Evolutionary conservation across 2,113 vertebrate species (phyloP), one percentile per base, ranked within the genome.

Genomic region (Xiphias gladius): DNA sequence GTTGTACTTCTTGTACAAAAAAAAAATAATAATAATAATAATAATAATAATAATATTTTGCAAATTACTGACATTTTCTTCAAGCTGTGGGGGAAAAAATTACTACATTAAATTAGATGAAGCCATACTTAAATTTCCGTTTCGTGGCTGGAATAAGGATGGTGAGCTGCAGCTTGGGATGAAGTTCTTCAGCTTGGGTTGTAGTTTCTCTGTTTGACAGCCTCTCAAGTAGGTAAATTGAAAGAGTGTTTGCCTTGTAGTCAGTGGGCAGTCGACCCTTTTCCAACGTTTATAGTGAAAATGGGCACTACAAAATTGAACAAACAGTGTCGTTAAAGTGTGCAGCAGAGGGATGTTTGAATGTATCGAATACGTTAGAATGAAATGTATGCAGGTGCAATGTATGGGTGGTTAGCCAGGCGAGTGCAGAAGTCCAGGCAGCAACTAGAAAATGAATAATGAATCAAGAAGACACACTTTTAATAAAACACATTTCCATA

Each of bases 381-480:
- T 80, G 67, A 89, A 91, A 83, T 68, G 48, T 62, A 63, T 65
- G 67, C 70, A 43, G 61, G 52, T 75, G 63, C 28, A 55, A 17
- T 13, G 14, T 72, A 43, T 48, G 72, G 86, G 68, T 79, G 89
- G 69, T 84, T 80, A 70, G 64, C 75, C 70, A 65, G 11, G 24
- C 67, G 55, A 50, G 64, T 80, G 76, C 77, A 73, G 46, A 22
- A 46, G 57, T 74, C 78, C 65, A 90, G 57, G 81, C 81, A 82
- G 82, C 73, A 79, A 82, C 59, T 39, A 82, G 75, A 65, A 64
- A 59, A 86, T 81, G 64, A 91, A 88, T 88, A 83, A 91, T 82
- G 70, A 88, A 86, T 85, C 57, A 72, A 74, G 37, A 77, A 71
- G 68, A 50, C 70, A 58, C 55, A 55, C 13, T 39, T 69, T 84